Evolutionary conservation across 2,888 invertebrate genomes (phyloP), one percentile per base, ranked within the genome.

Genomic region (Aphodius granarius): DNA sequence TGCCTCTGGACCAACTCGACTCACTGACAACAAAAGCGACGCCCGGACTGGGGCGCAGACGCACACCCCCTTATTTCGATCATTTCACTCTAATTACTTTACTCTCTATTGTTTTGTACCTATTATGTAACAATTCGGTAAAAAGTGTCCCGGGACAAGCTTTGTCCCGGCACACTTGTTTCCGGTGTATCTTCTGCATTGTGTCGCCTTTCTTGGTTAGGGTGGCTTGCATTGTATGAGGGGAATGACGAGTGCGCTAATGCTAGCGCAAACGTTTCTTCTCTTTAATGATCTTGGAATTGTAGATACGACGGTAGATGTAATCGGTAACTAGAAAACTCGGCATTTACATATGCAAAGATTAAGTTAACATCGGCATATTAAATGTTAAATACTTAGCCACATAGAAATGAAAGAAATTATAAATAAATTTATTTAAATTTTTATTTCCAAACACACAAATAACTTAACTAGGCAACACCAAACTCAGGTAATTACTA

Each of bases 21-120:
- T 81, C 81, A 82, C 82, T 80, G 80, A 79, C 78, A 81, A 83
- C 83, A 83, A 43, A 84, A 84, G 83, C 84, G 83, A 84, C 83
- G 85, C 84, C 84, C 83, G 83, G 80, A 80, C 76, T 78, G 73
- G 70, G 66, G 84, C 85, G 85, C 85, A 84, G 82, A 77, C 84
- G 84, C 83, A 77, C 71, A 77, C 72, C 63, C 64, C 66, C 70
- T 71, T 77, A 77, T 78, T 78, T 81, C 81, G 81, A 81, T 82
- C 79, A 82, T 81, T 82, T 81, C 78, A 79, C 79, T 81, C 77
- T 78, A 81, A 80, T 81, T 80, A 78, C 71, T 78, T 76, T 79
- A 76, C 70, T 74, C 21, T 64, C 70, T 72, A 75, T 73, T 76
- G 75, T 75, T 76, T 77, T 65, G 63, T 74, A 66, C 71, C 66